These are phyloP conservation scores for Porites rus DNA, from an alignment of 92 coral and sea anemone species.

Conservation along the genomic window DNA sequence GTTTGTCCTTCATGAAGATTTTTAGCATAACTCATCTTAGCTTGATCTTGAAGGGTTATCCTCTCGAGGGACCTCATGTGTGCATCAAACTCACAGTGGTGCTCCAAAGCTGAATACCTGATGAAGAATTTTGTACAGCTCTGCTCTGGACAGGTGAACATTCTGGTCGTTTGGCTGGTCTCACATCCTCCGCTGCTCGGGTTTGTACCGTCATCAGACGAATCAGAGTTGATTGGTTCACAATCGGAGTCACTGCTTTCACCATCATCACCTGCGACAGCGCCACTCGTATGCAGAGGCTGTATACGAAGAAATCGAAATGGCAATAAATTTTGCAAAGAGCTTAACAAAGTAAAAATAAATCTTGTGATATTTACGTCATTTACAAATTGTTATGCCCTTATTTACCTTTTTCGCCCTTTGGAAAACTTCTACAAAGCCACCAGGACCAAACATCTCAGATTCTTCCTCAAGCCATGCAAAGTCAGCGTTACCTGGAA, in stretches of 20 bases:
- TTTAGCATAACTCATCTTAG: conserved; percentile 53
- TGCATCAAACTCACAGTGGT: conserved; percentile 53
- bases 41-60: conserved; percentile 61
- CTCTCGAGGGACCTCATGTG: conserved; percentile 55
- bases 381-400: conserved; percentile 2
- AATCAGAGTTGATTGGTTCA: background rate
- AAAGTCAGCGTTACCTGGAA: conserved; percentile 18
- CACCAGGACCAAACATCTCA: conserved; percentile 30
- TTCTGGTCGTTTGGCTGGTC: conserved; percentile 39
- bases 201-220: conserved; percentile 1
- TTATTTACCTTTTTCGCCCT: conserved; percentile 27
- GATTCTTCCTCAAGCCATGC: conserved; percentile 11
- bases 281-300: conserved; percentile 9
- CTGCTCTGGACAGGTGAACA: conserved; percentile 55
- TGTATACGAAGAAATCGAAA: conserved; percentile 17
- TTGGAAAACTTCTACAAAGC: conserved; percentile 13
- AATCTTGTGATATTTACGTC: background rate
- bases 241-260: conserved; percentile 2
- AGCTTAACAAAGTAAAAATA: background rate
- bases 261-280: conserved; percentile 12
- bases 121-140: conserved; percentile 57
- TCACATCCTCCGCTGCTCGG: conserved; percentile 6
- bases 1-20: conserved; percentile 62
- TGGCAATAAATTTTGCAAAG: background rate
- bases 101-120: conserved; percentile 63